Evolutionary conservation across 2,113 vertebrate species (phyloP), one percentile per base, ranked within the genome.

Genomic region (Nothobranchius furzeri): DNA sequence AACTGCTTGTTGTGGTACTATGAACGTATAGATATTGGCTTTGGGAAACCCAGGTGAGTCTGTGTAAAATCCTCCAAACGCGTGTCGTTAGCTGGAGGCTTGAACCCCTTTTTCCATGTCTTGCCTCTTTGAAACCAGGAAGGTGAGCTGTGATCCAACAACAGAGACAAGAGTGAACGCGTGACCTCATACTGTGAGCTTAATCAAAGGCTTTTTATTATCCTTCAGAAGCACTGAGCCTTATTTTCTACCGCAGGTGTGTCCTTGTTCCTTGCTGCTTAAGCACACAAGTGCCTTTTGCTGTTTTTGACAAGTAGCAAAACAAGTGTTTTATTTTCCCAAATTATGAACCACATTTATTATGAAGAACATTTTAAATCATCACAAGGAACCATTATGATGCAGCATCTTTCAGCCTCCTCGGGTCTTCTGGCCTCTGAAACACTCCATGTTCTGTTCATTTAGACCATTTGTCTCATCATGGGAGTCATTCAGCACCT

Each of bases 241-340:
- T 15, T 50, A 30, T 30, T 12, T 30, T 15, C 5, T 42, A 45
- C 17, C n/a, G 14, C 20, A 70, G 17, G 24, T 50, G 8, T 71
- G 12, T 25, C 12, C 76, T 62, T 6, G 20, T 59, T 52, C 60
- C 12, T 47, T 73, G 58, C 60, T 56, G 30, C 20, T 63, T 51
- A 54, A 53, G 12, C 40, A 64, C 43, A 67, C 4, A 64, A 62
- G 83, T 84, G 83, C 85, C 79, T 81, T 60, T 67, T 55, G 35
- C 61, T 73, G 72, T 64, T 63, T 65, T 62, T 30, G 30, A 30
- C 30, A 30, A 30, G 30, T 30, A 30, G 30, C 14, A 8, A 37
- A 55, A 53, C 79, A 85, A 78, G 72, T 84, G 65, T 58, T 54
- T 20, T 35, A 24, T 50, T 17, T 13, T 45, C 51, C 40, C 54